A percentile compares a stretch with the other conserved stretches of the same genome.
Conservation (phyloP, 2,797 vertebrate genomes). For the Threskiornis aethiopicus region DNA sequence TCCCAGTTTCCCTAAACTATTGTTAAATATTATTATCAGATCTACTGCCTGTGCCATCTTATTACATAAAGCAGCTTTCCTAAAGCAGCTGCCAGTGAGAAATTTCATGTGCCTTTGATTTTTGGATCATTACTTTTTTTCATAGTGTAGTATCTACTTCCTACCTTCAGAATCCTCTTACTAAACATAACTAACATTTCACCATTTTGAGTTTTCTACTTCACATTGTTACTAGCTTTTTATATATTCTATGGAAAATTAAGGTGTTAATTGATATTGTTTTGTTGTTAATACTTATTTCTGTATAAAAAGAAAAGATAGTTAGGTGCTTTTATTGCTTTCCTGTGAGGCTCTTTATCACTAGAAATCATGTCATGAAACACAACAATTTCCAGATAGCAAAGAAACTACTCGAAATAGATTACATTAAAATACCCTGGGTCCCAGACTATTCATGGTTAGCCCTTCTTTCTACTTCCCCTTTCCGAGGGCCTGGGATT, state of each 20-base stretch:
- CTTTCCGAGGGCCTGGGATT: neutral
- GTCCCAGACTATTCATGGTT: neutral
- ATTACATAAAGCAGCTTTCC: neutral
- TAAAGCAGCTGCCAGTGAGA: neutral
- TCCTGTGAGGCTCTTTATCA: neutral
- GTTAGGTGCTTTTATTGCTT: neutral
- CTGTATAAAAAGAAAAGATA: neutral
- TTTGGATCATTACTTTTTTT: neutral
- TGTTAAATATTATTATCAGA: neutral
- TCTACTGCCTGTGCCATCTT: neutral
- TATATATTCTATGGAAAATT: neutral
- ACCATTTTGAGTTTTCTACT: neutral
- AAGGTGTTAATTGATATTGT: neutral
- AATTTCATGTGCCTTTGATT: neutral
- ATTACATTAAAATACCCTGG: neutral
- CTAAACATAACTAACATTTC: neutral
- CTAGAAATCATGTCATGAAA: neutral
- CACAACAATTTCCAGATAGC: neutral
- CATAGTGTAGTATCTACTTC: neutral
- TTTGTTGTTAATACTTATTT: neutral
- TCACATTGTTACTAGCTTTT: neutral
- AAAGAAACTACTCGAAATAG: neutral
- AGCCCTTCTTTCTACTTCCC: neutral
- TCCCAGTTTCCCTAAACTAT: neutral
- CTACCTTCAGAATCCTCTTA: neutral